These are phyloP conservation scores for Coccyzus lansbergi DNA, from an alignment of 2,797 vertebrate species.

Conservation along the genomic window DNA sequence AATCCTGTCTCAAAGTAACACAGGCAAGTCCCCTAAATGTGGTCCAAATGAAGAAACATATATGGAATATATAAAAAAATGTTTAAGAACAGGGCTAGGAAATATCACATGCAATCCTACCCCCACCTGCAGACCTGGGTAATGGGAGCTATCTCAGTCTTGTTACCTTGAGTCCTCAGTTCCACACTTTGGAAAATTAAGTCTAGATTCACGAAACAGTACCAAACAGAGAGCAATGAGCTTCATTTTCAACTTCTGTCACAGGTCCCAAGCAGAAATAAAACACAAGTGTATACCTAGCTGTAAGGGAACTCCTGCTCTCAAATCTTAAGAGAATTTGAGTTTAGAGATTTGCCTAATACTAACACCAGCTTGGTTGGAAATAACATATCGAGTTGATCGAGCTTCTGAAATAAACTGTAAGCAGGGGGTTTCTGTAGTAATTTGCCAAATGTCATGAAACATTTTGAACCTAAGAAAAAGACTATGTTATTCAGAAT, in stretches of 20 bases:
- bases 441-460: background rate
- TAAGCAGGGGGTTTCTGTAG: background rate
- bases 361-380: background rate
- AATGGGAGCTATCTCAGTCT: background rate
- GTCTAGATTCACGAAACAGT: background rate
- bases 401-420: background rate
- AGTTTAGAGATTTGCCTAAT: background rate
- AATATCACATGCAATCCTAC: background rate
- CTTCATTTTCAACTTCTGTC: background rate
- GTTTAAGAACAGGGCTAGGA: background rate
- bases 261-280: background rate
- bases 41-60: background rate
- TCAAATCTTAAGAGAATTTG: background rate
- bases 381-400: background rate
- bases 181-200: background rate
- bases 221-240: background rate
- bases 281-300: background rate
- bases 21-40: background rate
- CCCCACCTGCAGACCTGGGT: background rate
- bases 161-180: background rate
- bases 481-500: background rate
- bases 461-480: background rate
- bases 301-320: background rate
- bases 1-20: background rate
- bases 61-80: background rate